A percentile compares a stretch with the other conserved stretches of the same genome.
Conservation (phyloP, 2,113 vertebrate species). For the Notechis scutatus region DNA sequence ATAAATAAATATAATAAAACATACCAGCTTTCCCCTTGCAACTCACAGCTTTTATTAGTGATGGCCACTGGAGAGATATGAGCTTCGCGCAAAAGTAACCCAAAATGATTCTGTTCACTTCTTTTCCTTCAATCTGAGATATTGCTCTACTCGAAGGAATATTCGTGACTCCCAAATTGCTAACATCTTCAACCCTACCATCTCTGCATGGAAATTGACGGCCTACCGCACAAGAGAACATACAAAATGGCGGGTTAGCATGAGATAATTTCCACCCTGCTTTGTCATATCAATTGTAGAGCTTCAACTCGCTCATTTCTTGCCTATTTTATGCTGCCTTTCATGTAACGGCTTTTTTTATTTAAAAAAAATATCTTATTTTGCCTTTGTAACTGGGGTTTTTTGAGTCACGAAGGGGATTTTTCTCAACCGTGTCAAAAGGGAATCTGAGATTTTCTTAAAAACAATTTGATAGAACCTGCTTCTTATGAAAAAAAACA, state of each 20-base stretch:
- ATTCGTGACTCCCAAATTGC: not conserved
- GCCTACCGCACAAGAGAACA: not conserved
- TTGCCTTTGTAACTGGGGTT: not conserved
- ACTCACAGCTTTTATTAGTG: not conserved
- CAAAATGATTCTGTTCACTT: not conserved
- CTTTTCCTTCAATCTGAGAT: not conserved
- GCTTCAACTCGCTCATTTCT: not conserved
- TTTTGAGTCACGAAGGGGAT: not conserved
- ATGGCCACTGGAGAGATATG: not conserved
- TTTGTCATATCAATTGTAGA: not conserved
- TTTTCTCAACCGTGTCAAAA: not conserved
- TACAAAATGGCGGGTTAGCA: not conserved
- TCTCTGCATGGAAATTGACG: not conserved
- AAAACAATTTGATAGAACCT: not conserved
- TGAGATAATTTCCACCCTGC: not conserved
- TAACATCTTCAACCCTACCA: not conserved
- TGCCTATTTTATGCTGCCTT: not conserved
- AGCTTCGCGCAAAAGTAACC: not conserved
- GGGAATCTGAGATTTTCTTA: not conserved
- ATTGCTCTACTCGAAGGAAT: not conserved
- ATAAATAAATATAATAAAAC: no score
- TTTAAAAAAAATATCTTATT: not conserved
- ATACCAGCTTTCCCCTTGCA: not conserved
- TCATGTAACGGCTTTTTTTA: not conserved
- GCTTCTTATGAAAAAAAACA: not conserved